Evolutionary conservation across 2,113 vertebrate genomes (phyloP), one percentile per base, ranked within the genome.

Genomic region (Channa maculata): DNA sequence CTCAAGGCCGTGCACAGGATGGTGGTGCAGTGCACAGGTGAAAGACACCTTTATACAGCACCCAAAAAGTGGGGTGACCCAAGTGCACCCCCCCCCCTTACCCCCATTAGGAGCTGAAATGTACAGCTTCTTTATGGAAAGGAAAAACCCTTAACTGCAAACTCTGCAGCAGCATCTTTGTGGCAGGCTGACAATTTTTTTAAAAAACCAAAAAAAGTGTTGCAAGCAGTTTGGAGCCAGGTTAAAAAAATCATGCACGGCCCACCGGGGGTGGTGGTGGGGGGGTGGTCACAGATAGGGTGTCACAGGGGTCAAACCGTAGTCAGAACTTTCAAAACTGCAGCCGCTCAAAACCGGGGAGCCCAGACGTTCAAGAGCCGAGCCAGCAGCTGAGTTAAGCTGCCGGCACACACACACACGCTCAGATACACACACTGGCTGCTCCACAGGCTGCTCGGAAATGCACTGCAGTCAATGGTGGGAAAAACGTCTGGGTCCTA

Each of bases 401-500:
- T 80, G 72, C 66, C 69, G 75, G 44, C 74, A 77, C 58, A 70
- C 73, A 77, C 69, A 38, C 65, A 5, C 44, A 49, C 57, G 34
- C 41, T 36, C 37, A 73, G 49, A 24, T 37, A 65, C 39, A 54
- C 36, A 71, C 49, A 53, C 69, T 52, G 58, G 58, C 61, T 39
- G 52, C 80, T 85, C 79, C 73, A 85, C 74, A 67, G 71, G 77
- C 77, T 83, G 83, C 59, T 36, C 39, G 74, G 14, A 87, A 81
- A 89, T 85, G 75, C 78, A 80, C 69, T 84, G 76, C 67, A 88
- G 87, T 83, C 85, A 89, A 89, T 88, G 87, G 86, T 86, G 89
- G 87, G 86, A 88, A 91, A 91, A 86, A 61, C 38, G 86, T 91
- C 87, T 89, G 85, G 83, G 83, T 82, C 83, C 89, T 74, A 84